These are phyloP conservation scores for Sminthurinus signatus DNA, from an alignment of 1,140 invertebrate genomes.

Conservation along the genomic window DNA sequence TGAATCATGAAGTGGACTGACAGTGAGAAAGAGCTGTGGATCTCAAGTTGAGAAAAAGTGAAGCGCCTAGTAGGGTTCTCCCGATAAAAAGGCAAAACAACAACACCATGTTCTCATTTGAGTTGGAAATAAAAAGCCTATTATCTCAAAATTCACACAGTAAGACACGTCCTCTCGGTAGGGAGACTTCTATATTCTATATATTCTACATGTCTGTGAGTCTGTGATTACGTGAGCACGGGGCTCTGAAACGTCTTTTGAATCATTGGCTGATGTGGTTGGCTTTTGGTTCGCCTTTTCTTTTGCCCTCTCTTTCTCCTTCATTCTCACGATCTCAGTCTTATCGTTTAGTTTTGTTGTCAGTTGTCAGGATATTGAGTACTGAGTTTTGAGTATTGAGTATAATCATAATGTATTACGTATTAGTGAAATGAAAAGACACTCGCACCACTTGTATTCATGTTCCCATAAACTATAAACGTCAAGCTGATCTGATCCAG, in stretches of 20 bases:
- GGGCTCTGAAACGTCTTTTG: neutral
- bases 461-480: no score
- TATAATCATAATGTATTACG: no score
- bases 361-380: no score
- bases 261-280: neutral
- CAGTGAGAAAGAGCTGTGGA: neutral
- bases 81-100: conserved; percentile 12
- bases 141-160: conserved; percentile 14
- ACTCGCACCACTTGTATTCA: no score
- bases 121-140: conserved; percentile 15
- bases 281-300: neutral
- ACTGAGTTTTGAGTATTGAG: no score
- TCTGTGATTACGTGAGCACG: neutral
- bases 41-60: conserved; percentile 11
- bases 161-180: conserved; percentile 1
- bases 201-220: no score
- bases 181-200: neutral
- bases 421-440: no score
- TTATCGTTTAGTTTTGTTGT: no score
- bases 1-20: conserved; percentile 6
- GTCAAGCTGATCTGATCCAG: no score
- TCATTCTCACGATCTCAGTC: no score
- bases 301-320: neutral
- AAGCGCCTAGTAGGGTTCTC: conserved; percentile 3
- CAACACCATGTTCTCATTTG: conserved; percentile 2